Base-by-base conservation (phyloP, 2,113 vertebrate species). In the Xenus cinereus region DNA sequence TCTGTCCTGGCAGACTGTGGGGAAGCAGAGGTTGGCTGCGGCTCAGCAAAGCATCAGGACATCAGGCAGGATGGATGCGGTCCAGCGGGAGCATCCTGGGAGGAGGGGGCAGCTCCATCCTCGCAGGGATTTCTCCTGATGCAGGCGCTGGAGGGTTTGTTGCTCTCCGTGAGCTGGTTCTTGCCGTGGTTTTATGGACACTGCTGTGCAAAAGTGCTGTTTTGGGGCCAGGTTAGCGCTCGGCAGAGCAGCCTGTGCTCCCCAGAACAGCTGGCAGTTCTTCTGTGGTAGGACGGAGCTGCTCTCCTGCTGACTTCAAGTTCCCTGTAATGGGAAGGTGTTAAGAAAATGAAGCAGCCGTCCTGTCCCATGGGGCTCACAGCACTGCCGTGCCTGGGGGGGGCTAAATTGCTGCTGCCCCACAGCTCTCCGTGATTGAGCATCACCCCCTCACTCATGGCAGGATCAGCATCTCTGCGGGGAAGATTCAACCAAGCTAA, bases 91-190 rank as follows among this genome's bases (percentile, higher is more conserved):
- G 22, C 90, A 48, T 84, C 68, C 35, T 50, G 63, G 32, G 41
- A 80, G 67, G 26, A 86, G 28, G 32, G 56, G 32, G 18, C 80
- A 81, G 66, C 54, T 94, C 41, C 28, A 5, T 89, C 39, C 57
- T 64, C 17, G 27, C 78, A 39, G 75, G 57, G 66, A 6, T 85
- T 87, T 75, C 75, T 96, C 54, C 27, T 3, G 8, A 43, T 21
- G 26, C 2, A 1, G 46, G 60, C 1, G 1, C 22, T 0, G 2
- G 8, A 15, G 28, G 4, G 28, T 17, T 0, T 0, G 27, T 54
- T 79, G 28, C 48, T 82, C 12, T 63, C 56, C 5, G 0, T 46
- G 62, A 51, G 39, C 56, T 72, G 83, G 39, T 80, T 84, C 60
- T 12, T 2, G 12, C 19, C 62, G 56, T 14, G 19, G 13, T 80